Base-by-base conservation (phyloP, 2,113 vertebrate species). In the Megaceryle maxima region DNA sequence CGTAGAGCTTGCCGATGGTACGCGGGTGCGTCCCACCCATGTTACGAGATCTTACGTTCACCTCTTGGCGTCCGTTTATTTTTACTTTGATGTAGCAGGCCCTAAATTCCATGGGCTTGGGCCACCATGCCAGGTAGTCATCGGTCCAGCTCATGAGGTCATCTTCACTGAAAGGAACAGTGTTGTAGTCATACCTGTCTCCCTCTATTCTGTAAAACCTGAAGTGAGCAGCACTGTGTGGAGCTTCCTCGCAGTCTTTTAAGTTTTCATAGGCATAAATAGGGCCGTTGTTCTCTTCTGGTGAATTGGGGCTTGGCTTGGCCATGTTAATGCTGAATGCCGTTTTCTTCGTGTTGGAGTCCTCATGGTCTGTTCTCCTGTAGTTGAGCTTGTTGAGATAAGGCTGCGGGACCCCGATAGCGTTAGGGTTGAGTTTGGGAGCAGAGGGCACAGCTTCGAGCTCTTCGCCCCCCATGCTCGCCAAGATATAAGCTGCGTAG, bases 61-160 rank as follows among this genome's bases (percentile, higher is more conserved):
- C 98, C 96, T 99, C 99, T 33, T 99, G 97, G 4, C 98, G 98
- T 11, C 98, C 98, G 0, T 97, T 98, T 18, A 99, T 97, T 97
- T 98, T 99, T 37, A 99, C 98, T 95, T 99, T 99, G 53, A 99
- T 98, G 84, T 98, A 99, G 94, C 99, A 99, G 43, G 99, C 99
- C n/a, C 99, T 97, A 92, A 99, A 99, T 93, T 99, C 99, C 98
- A 99, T 98, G 7, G 99, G 99, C 73, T 99, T 99, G 26, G 99
- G 99, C 99, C 99, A 99, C 99, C 99, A 99, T 0, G 98, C 98
- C 85, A 99, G 96, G 92, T 99, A 99, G 97, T 99, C 99, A 53
- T 99, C 99, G 0, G 99, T 99, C 99, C 99, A 99, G 96, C 99
- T 99, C 99, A 99, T 99, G 29, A 99, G 99, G 82, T 99, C 99